Base-by-base conservation (phyloP, 2,113 vertebrate genomes). In the Erinaceus europaeus region DNA sequence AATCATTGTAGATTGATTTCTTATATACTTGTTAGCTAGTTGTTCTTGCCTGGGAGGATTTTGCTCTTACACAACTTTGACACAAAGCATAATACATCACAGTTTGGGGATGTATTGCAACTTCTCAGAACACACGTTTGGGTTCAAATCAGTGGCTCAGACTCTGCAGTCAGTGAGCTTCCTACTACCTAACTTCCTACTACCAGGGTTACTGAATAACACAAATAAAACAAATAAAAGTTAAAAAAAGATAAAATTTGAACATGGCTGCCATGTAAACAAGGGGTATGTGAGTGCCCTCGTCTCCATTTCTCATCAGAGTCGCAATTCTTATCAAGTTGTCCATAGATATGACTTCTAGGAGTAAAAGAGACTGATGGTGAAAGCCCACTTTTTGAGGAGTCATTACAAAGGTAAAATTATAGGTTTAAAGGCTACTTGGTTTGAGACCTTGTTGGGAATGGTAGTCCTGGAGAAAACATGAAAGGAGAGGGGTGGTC, bases 161-260 rank as follows among this genome's bases (percentile, higher is more conserved):
- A 18, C 1, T 0, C 2, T 36, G 25, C 13, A 21, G 29, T 6
- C 0, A 4, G 42, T 27, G 12, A 40, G 23, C 44, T 65, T 88
- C 5, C 9, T 71, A 18, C 36, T 2, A 4, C 4, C n/a, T 6
- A 36, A 4, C 42, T 68, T 25, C 1, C 2, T 0, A n/a, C n/a
- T n/a, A n/a, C n/a, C n/a, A n/a, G n/a, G n/a, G n/a, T n/a, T n/a
- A n/a, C n/a, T n/a, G n/a, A n/a, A n/a, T n/a, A n/a, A n/a, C n/a
- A n/a, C n/a, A n/a, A n/a, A n/a, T n/a, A n/a, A n/a, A n/a, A n/a
- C n/a, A n/a, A n/a, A n/a, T n/a, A n/a, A n/a, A n/a, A n/a, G n/a
- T n/a, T n/a, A n/a, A n/a, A n/a, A n/a, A n/a, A n/a, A n/a, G n/a
- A n/a, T 64, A 36, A 40, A 59, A 69, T 52, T 53, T 77, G 40